Evolutionary conservation across 2,113 vertebrate species (phyloP).

Genomic region (Lepisosteus oculatus): DNA sequence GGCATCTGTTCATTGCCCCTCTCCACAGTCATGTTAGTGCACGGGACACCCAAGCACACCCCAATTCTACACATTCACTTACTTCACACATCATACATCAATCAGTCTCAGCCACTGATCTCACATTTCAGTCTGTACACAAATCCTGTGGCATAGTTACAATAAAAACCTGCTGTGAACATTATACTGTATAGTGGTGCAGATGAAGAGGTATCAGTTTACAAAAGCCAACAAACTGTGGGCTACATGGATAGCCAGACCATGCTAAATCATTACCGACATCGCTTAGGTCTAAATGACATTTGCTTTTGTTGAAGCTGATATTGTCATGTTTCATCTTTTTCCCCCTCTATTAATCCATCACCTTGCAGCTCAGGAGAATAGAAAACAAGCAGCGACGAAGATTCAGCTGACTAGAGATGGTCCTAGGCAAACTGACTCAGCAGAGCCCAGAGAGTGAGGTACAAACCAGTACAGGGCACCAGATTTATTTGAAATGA

Average conservation of each 20-base stretch:
- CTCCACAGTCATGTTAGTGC: conserved; percentile 79
- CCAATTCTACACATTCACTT: conserved; percentile 81
- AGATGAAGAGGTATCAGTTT: conserved; percentile 63
- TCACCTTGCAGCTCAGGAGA: conserved; percentile 17
- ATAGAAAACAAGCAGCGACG: conserved; percentile 5
- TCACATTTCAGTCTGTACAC: conserved; percentile 82
- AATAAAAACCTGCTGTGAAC: conserved; percentile 16
- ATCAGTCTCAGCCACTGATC: conserved; percentile 57
- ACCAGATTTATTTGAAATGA: conserved; percentile 39
- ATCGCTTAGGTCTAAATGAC: conserved; percentile 53
- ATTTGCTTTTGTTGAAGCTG: conserved; percentile 33
- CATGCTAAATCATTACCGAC: conserved; percentile 60
- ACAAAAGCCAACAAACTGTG: conserved; percentile 66
- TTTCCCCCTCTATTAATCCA: conserved; percentile 4
- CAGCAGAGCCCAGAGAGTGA: conserved; percentile 54
- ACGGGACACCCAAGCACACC: conserved; percentile 49
- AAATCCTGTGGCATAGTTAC: conserved; percentile 49
- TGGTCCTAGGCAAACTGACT: conserved; percentile 63
- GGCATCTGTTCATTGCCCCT: conserved; percentile 70
- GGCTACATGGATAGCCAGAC: conserved; percentile 66
- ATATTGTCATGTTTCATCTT: background rate
- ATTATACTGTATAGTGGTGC: conserved; percentile 47
- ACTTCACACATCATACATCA: conserved; percentile 81
- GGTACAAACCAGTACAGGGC: conserved; percentile 60
- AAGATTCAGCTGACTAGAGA: conserved; percentile 20